Base-by-base conservation (phyloP, 1,140 invertebrate species). In the Probaryconus sp. region DNA sequence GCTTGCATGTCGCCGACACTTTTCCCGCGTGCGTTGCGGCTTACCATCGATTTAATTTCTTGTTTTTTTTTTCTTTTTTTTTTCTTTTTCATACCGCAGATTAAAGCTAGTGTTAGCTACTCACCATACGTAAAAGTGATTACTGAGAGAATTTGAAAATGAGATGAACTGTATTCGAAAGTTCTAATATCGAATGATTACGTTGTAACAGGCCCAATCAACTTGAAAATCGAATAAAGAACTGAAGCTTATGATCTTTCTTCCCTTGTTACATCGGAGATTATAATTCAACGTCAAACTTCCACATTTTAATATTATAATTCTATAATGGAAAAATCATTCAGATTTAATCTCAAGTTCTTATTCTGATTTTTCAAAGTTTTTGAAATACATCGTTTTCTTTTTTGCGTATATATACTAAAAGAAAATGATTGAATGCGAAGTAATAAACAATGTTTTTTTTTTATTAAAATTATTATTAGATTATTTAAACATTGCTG, bases 71-170 rank as follows among this genome's bases (percentile, higher is more conserved):
- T 56, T 63, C 26, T 5, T 45, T 64, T 55, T 76, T 75, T 77
- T 77, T 72, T 71, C 77, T 81, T 85, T 84, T 84, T 81, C 67
- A 77, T 68, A 68, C 73, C 73, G 71, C 70, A 80, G 79, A 84
- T 85, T 85, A 83, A 83, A 84, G 80, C 80, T 81, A 85, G 80
- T 80, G 77, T 76, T 76, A 67, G 67, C 67, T 70, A 63, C 74
- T 76, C 67, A 68, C 74, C 63, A 68, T 72, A 76, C 67, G 67
- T 67, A 71, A 76, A 76, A 71, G 67, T 76, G 58, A 76, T 76
- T 76, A 72, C 74, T 60, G 56, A 68, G 63, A 76, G 68, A 71
- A 76, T 72, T 71, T 61, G 64, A 72, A 76, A 76, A 76, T 76
- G 63, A 76, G 67, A 72, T 72, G 74, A 71, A 64, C 68, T 56